phyloP scores from a whole-genome alignment of 2,797 vertebrate genomes.

The Anomalospiza imberbis region DNA sequence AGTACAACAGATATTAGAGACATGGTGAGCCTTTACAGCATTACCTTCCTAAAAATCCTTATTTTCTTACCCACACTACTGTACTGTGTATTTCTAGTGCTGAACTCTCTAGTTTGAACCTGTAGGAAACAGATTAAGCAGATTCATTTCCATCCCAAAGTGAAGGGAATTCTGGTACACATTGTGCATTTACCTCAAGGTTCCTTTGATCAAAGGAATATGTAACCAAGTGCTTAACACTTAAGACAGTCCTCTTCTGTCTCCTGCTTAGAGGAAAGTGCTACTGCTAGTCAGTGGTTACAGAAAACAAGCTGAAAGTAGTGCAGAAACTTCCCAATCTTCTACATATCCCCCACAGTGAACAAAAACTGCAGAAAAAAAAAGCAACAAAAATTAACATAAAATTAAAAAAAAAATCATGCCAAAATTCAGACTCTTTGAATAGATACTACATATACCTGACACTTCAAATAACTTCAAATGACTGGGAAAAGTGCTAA shows the following conservation, averaged over 20 bases:
- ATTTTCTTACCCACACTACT: neutral
- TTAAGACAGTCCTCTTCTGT: neutral
- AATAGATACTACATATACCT: neutral
- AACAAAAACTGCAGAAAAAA: neutral
- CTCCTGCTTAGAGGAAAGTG: neutral
- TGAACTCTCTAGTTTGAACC: neutral
- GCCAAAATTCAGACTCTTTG: neutral
- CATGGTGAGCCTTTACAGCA: neutral
- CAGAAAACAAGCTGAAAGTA: neutral
- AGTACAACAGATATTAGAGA: no score
- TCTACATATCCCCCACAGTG: neutral
- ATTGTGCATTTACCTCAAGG: rapidly evolving
- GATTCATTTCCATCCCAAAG: neutral
- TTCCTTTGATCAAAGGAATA: neutral
- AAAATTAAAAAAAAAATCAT: neutral
- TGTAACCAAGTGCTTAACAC: neutral
- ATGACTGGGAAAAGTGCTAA: neutral
- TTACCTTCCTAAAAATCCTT: neutral
- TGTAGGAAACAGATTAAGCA: neutral
- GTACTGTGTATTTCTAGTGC: neutral
- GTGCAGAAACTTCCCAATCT: neutral
- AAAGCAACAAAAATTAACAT: neutral
- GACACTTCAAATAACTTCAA: neutral
- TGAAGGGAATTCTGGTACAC: neutral
- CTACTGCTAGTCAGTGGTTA: neutral